Percentiles rank a stretch among this genome's conserved stretches.
Conservation (phyloP, 2,888 invertebrate species). For the Agrotis ipsilon region DNA sequence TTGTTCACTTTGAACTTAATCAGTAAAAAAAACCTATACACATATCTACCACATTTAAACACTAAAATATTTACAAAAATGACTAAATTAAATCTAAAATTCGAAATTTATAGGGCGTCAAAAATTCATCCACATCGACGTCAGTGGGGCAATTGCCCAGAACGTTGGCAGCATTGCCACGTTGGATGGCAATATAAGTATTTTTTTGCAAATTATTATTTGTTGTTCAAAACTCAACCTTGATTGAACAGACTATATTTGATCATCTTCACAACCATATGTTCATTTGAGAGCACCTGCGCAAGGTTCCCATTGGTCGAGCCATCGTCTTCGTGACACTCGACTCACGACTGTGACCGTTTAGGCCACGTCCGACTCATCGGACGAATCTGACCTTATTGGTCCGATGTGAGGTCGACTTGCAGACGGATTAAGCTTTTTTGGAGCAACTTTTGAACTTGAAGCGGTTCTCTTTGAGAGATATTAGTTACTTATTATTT, state of each 20-base stretch:
- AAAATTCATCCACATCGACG: too few relatives aligned
- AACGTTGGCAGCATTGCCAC: too few relatives aligned
- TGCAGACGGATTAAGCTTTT: conserved; percentile 45
- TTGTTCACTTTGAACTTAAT: too few relatives aligned
- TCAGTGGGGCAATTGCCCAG: too few relatives aligned
- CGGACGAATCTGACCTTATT: conserved; percentile 52
- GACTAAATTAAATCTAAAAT: too few relatives aligned
- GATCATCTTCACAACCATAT: conserved; percentile 43
- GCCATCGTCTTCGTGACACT: conserved; percentile 36
- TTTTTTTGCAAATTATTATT: too few relatives aligned
- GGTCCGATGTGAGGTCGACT: conserved; percentile 32
- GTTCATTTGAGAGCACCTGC: conserved; percentile 38
- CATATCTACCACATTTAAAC: too few relatives aligned
- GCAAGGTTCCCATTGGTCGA: conserved; percentile 15
- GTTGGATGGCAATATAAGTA: too few relatives aligned
- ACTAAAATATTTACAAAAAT: too few relatives aligned
- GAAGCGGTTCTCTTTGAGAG: conserved; percentile 23
- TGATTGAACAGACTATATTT: conserved; percentile 5
- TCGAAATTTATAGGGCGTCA: too few relatives aligned
- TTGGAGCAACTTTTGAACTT: conserved; percentile 37
- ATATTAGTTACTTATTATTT: conserved; percentile 21
- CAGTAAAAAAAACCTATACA: too few relatives aligned
- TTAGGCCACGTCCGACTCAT: conserved; percentile 43
- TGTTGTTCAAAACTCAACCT: background rate
- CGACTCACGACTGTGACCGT: conserved; percentile 40